Evolutionary conservation across 2,888 invertebrate species (phyloP).

Genomic region (Cheilosia pagana): DNA sequence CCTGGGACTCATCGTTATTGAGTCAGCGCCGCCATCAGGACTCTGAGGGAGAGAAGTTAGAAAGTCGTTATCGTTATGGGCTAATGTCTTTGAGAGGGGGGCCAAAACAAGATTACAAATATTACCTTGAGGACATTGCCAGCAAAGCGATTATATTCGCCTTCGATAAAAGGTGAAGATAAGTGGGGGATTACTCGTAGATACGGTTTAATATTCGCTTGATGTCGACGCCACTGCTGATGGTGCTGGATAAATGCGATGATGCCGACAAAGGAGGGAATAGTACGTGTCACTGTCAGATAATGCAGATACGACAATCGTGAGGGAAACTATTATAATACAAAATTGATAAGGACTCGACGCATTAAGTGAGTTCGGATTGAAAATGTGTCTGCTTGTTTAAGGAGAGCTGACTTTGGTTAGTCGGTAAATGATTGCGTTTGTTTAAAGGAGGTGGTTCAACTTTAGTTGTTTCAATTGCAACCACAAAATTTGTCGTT

Average conservation of each 20-base stretch:
- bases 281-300: slow-evolving; percentile 4
- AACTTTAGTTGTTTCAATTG: too few species aligned
- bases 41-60: background rate
- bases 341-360: background rate
- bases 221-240: background rate
- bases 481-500: too few species aligned
- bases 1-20: background rate
- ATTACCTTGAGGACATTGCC: slow-evolving; percentile 30
- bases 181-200: slow-evolving; percentile 8
- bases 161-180: background rate
- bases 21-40: slow-evolving; percentile 1
- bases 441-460: too few species aligned
- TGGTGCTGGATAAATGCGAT: slow-evolving; percentile 19
- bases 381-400: too few species aligned
- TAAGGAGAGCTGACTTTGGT: too few species aligned
- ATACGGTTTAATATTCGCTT: slow-evolving; percentile 18
- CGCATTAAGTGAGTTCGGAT: too few species aligned
- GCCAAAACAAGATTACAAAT: slow-evolving; percentile 8
- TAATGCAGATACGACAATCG: background rate
- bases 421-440: too few species aligned
- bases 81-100: slow-evolving; percentile 27
- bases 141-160: slow-evolving; percentile 11
- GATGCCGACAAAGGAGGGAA: slow-evolving; percentile 13
- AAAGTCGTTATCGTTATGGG: slow-evolving; percentile 38
- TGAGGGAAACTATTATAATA: slow-evolving; percentile 13